Evolutionary conservation across 2,797 vertebrate genomes (phyloP).

Genomic region (Falco berigora): DNA sequence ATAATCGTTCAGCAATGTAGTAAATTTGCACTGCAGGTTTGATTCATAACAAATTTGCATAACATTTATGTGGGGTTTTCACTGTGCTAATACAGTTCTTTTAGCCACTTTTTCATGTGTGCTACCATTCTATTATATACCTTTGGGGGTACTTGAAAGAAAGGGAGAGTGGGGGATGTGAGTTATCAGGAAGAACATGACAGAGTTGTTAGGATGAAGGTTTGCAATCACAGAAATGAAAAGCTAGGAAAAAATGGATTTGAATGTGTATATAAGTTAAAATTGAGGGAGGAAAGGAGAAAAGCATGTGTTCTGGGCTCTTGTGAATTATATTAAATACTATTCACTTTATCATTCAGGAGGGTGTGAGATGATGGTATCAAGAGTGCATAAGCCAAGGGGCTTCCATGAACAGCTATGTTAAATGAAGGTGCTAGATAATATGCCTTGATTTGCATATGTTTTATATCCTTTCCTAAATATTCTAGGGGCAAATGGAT

Average conservation of each 20-base stretch:
- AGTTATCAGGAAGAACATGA: not conserved
- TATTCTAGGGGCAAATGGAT: slow-evolving; percentile 21
- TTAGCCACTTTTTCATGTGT: slow-evolving; percentile 43
- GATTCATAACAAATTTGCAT: slow-evolving; percentile 71
- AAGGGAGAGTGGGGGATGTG: not conserved
- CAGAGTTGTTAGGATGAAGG: slow-evolving; percentile 8
- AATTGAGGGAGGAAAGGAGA: not conserved
- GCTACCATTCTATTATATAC: slow-evolving; percentile 26
- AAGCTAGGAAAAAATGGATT: not conserved
- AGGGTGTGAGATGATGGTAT: not conserved
- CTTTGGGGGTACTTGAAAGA: slow-evolving; percentile 17
- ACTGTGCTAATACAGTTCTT: slow-evolving; percentile 56
- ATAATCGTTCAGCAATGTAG: slow-evolving; percentile 51
- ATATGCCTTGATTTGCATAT: slow-evolving; percentile 7
- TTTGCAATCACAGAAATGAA: slow-evolving; percentile 33
- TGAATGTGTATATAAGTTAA: not conserved
- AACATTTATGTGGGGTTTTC: slow-evolving; percentile 64
- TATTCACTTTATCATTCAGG: not conserved
- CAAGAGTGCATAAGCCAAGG: not conserved
- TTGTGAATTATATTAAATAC: not conserved
- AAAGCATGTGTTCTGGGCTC: not conserved
- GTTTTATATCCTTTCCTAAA: not conserved
- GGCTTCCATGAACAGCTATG: not conserved
- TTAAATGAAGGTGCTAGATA: slow-evolving; percentile 30
- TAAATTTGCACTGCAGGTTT: slow-evolving; percentile 69